phyloP scores from a whole-genome alignment of 2,797 vertebrate species.

The Eidolon dupreanum region DNA sequence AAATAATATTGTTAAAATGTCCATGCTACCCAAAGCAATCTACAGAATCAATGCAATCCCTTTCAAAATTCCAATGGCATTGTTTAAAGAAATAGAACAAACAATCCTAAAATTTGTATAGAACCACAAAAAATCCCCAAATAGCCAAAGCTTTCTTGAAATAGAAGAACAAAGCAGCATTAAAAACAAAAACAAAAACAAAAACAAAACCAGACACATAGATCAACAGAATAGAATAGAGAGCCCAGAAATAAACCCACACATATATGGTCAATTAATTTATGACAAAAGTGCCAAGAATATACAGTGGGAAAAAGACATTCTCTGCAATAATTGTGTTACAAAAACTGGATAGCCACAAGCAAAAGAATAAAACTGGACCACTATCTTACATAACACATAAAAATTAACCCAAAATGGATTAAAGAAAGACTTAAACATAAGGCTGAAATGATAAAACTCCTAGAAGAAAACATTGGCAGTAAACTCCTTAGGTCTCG shows the following conservation, averaged over 20 bases:
- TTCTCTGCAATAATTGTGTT: neutral
- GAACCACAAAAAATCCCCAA: neutral
- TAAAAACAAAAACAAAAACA: neutral
- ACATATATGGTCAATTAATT: neutral
- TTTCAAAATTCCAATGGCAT: neutral
- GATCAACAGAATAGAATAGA: neutral
- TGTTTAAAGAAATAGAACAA: neutral
- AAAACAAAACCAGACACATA: neutral
- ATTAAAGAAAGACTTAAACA: neutral
- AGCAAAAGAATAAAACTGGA: neutral
- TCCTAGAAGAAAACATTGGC: neutral
- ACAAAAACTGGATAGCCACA: neutral
- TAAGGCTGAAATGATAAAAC: neutral
- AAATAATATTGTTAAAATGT: neutral
- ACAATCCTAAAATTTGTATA: neutral
- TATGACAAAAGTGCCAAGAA: neutral
- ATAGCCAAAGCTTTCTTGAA: neutral
- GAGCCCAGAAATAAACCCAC: neutral
- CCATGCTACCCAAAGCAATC: neutral
- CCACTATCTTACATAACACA: neutral
- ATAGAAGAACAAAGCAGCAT: neutral
- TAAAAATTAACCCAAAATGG: neutral
- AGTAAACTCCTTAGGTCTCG: neutral
- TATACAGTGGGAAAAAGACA: neutral
- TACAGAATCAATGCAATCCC: neutral